Evolutionary conservation across 2,888 invertebrate genomes (phyloP).

Genomic region (Cephus nigrinus): DNA sequence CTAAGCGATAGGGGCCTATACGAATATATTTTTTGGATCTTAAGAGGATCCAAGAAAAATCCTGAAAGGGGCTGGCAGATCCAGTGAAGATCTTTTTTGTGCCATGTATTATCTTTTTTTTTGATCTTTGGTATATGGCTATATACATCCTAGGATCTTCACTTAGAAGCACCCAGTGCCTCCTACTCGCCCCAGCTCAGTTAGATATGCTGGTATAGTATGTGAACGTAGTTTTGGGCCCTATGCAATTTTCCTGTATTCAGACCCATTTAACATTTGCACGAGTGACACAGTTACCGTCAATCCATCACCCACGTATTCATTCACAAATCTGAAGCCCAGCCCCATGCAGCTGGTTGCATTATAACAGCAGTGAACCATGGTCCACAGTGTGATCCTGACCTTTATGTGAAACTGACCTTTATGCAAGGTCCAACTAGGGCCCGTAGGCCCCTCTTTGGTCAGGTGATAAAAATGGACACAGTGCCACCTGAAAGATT

Average conservation of each 20-base stretch:
- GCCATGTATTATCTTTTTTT: not conserved
- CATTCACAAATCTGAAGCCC: slow-evolving; percentile 25
- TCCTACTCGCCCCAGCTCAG: not conserved
- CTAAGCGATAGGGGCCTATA: not conserved
- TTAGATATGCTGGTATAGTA: not conserved
- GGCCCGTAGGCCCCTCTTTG: slow-evolving; percentile 19
- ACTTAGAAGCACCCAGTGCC: not conserved
- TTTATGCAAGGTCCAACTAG: slow-evolving; percentile 11
- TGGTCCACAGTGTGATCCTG: slow-evolving; percentile 21
- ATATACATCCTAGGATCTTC: not conserved
- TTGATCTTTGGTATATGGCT: not conserved
- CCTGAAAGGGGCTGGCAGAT: not conserved
- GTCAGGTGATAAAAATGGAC: slow-evolving; percentile 33
- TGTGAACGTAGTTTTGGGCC: not conserved
- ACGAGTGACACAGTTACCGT: slow-evolving; percentile 52
- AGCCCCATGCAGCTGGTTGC: slow-evolving; percentile 39
- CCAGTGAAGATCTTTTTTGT: not conserved
- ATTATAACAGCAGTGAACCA: not conserved
- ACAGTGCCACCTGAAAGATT: slow-evolving; percentile 29
- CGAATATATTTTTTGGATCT: not conserved
- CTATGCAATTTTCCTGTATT: slow-evolving; percentile 47
- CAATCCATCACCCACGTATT: slow-evolving; percentile 63
- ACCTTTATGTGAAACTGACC: slow-evolving; percentile 23
- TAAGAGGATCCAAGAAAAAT: not conserved
- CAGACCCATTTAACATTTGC: slow-evolving; percentile 47